Base-by-base conservation (phyloP, 2,888 invertebrate genomes). In the Cataglyphis albicans region DNA sequence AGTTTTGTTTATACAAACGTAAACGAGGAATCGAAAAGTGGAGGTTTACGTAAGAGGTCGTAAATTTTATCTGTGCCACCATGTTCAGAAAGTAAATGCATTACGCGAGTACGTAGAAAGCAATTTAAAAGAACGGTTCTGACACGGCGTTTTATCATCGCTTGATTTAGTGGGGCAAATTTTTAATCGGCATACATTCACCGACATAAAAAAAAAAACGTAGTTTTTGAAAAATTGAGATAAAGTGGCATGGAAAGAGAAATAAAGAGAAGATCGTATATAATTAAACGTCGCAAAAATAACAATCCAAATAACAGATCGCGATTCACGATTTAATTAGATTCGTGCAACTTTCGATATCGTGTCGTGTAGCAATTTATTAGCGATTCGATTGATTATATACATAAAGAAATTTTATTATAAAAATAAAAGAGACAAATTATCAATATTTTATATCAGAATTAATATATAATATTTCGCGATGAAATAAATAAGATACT, bases 341-440 rank as follows among this genome's bases (percentile, higher is more conserved):
- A 0, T 52, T 64, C n/a, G 18, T 75, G 52, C 75, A 75, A 52
- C 7, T 78, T 78, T 78, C 57, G 44, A 78, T 70, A 44, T 32
- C 57, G 25, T 68, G 76, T 68, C 57, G 35, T 35, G 35, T 6
- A 70, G 44, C 21, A 41, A 3, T 44, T 78, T 57, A 10, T 70
- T 57, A 70, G 41, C 21, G 70, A 59, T 10, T 57, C 41, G 10
- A 41, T 78, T 41, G 41, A 78, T 29, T 68, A 55, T 3, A 12
- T 0, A 38, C 21, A 59, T 44, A 52, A 52, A 25, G 65, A 64
- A 32, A 64, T 75, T 65, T 52, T 7, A 29, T 1, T 10, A 52
- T 25, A 35, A 25, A 3, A 32, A 2, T 4, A 4, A n/a, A 32
- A 59, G 41, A 73, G 41, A 72, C n/a, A 72, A 21, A 41, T 29